phyloP scores from a whole-genome alignment of 2,888 invertebrate genomes.

The Hirudinaria manillensis region DNA sequence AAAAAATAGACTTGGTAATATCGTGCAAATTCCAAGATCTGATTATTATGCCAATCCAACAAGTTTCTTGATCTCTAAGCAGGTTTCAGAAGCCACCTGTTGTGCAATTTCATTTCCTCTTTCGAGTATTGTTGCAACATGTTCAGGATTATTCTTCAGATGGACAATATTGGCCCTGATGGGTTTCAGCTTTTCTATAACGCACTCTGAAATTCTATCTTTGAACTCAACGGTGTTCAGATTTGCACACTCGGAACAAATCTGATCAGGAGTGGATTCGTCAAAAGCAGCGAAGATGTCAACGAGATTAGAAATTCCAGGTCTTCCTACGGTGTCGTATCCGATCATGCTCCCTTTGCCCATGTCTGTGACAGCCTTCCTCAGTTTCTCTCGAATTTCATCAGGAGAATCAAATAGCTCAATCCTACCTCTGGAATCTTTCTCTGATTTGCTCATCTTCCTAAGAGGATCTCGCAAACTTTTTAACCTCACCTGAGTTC shows the following conservation, averaged over 20 bases:
- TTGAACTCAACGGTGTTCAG: slow-evolving; percentile 77
- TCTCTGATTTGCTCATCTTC: slow-evolving; percentile 97
- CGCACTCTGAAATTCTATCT: slow-evolving; percentile 65
- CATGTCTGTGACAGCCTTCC: slow-evolving; percentile 84
- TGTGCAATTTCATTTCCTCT: slow-evolving; percentile 65
- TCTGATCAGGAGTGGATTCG: slow-evolving; percentile 63
- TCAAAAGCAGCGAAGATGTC: slow-evolving; percentile 72
- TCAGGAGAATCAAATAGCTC: slow-evolving; percentile 71
- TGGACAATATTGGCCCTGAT: slow-evolving; percentile 63
- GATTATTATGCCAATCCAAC: slow-evolving; percentile 56
- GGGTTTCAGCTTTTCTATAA: slow-evolving; percentile 67
- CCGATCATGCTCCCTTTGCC: slow-evolving; percentile 65
- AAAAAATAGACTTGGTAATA: too few relatives aligned
- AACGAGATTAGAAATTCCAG: slow-evolving; percentile 84
- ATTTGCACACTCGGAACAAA: slow-evolving; percentile 63
- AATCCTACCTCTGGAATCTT: slow-evolving; percentile 71
- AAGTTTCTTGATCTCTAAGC: slow-evolving; percentile 62
- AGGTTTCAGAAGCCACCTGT: slow-evolving; percentile 62
- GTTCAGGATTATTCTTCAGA: slow-evolving; percentile 61
- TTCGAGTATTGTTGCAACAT: slow-evolving; percentile 63
- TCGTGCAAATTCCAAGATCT: too few relatives aligned
- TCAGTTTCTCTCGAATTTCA: slow-evolving; percentile 66
- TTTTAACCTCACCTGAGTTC: slow-evolving; percentile 59
- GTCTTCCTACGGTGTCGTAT: slow-evolving; percentile 70
- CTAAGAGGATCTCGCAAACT: slow-evolving; percentile 78